Evolutionary conservation across 2,888 invertebrate genomes (phyloP).

Genomic region (Callimorpha dominula): DNA sequence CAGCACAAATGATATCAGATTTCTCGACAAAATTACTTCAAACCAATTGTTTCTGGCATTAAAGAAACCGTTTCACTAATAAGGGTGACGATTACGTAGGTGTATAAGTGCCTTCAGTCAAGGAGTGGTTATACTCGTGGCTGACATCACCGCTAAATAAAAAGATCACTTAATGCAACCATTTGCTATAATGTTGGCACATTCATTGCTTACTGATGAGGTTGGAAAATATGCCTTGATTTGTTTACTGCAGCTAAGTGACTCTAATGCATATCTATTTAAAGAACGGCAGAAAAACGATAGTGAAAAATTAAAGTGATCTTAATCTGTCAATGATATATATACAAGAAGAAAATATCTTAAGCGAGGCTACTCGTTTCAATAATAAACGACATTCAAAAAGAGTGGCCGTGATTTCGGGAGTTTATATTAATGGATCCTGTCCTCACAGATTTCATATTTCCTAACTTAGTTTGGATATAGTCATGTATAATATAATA

Average conservation of each 20-base stretch:
- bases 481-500: not conserved
- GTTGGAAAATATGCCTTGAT: slow-evolving; percentile 2
- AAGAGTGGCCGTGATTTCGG: too few species aligned
- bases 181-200: slow-evolving; percentile 27
- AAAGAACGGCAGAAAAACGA: not conserved
- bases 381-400: too few species aligned
- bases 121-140: slow-evolving; percentile 53
- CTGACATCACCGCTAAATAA: slow-evolving; percentile 65
- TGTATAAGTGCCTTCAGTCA: slow-evolving; percentile 44
- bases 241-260: slow-evolving; percentile 12
- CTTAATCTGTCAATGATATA: not conserved
- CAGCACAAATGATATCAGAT: slow-evolving; percentile 21
- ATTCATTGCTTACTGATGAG: slow-evolving; percentile 17
- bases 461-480: not conserved
- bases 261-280: slow-evolving; percentile 10
- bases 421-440: too few species aligned
- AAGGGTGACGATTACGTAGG: slow-evolving; percentile 62
- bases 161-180: slow-evolving; percentile 52
- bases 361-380: not conserved
- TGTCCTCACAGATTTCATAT: not conserved
- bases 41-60: slow-evolving; percentile 25
- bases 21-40: slow-evolving; percentile 18
- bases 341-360: not conserved
- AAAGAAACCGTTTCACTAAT: slow-evolving; percentile 53
- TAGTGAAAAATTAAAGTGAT: not conserved